Evolutionary conservation across 2,113 vertebrate genomes (phyloP).

Genomic region (Balaenoptera acutorostrata): DNA sequence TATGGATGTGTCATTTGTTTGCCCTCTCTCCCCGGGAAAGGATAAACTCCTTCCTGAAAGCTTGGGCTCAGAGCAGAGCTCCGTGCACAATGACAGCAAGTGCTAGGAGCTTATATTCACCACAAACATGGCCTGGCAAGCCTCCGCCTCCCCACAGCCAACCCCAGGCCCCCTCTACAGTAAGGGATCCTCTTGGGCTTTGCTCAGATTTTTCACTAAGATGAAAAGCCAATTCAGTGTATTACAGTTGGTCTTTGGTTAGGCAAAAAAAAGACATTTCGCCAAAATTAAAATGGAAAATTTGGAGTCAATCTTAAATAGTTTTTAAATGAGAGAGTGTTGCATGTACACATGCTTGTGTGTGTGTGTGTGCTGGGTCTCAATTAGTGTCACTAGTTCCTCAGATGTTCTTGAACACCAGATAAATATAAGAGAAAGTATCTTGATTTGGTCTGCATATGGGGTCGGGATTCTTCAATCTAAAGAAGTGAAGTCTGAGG

Average conservation of each 20-base stretch:
- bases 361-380: neutral
- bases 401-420: neutral
- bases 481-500: neutral
- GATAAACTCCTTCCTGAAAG: neutral
- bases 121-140: neutral
- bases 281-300: constrained; percentile 1
- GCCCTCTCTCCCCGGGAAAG: neutral
- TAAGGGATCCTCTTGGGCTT: neutral
- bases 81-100: too few relatives aligned
- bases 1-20: neutral
- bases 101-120: neutral
- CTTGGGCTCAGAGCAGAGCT: neutral
- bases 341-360: neutral
- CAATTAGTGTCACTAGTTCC: neutral
- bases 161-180: too few relatives aligned
- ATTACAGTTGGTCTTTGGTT: neutral
- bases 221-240: neutral
- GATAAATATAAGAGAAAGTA: neutral
- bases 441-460: neutral
- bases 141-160: neutral
- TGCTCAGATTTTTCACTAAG: neutral
- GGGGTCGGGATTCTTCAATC: neutral
- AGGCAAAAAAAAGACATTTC: neutral
- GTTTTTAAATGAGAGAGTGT: neutral
- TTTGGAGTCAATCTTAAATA: neutral